Evolutionary conservation across 2,797 vertebrate genomes (phyloP), one percentile per base, ranked within the genome.

Genomic region (Hyperoplus lanceolatus): DNA sequence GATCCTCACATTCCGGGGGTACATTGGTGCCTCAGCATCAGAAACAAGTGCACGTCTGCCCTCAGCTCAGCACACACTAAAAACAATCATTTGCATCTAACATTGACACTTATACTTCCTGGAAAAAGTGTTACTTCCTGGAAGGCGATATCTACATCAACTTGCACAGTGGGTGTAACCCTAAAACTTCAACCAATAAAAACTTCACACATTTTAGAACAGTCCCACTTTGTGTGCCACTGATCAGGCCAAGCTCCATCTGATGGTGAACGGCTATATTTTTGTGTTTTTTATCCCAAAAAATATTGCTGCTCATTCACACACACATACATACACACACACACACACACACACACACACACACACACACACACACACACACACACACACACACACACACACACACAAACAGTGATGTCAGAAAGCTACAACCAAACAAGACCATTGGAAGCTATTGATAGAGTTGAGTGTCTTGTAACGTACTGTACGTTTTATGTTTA

Each of bases 111-210:
- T 75, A 6, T 36, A 71, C 77, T 63, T 84, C 72, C 75, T 84
- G 72, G 79, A 82, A 78, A 29, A 82, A 77, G 18, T 62, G 21
- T 73, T 57, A 51, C 61, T 66, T 80, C 21, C 63, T 73, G 64
- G 56, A 77, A 82, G 80, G 68, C 66, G 42, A 8, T 48, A 38
- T 59, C 50, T 4, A 58, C 10, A 61, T 46, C 4, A 3, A 51
- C 41, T 36, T 21, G 55, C 38, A 14, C 14, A 70, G 50, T 2
- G 53, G 50, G 72, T 15, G 49, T 69, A 4, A 63, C 55, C 29
- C 53, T 42, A 50, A 73, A 84, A 15, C 5, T 55, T 5, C 13
- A 55, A 42, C 46, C 46, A 77, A 71, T 63, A 36, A 74, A 82
- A 48, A 42, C 14, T 8, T 46, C 29, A 42, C 18, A 6, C n/a